Conservation (phyloP, 2,888 invertebrate species). For the Metacarcinus magister region DNA sequence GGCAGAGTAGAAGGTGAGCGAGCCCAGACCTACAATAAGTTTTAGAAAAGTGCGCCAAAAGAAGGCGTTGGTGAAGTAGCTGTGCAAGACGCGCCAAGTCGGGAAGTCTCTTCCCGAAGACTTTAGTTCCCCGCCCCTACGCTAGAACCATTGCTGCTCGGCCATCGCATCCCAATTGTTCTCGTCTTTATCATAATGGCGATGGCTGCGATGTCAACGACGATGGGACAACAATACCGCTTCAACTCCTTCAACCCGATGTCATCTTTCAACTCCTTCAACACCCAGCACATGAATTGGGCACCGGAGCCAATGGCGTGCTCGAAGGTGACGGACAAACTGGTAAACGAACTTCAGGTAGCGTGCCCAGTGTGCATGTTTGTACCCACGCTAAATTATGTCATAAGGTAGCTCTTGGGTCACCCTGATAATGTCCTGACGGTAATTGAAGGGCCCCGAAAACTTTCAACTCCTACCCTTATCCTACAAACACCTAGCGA, state of each 20-base stretch:
- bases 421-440: constrained; percentile 43
- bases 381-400: constrained; percentile 76
- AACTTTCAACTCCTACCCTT: background rate
- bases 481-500: background rate
- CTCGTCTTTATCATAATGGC: constrained; percentile 59
- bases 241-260: constrained; percentile 82
- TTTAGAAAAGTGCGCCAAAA: constrained; percentile 46
- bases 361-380: constrained; percentile 81
- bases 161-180: background rate
- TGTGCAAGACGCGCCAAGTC: constrained; percentile 63
- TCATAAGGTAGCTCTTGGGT: constrained; percentile 67
- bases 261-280: constrained; percentile 82
- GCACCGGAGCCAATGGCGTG: constrained; percentile 81
- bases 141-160: background rate
- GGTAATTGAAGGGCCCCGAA: background rate
- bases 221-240: constrained; percentile 82
- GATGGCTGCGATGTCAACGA: constrained; percentile 79
- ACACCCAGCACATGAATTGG: constrained; percentile 82
- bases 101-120: constrained; percentile 64
- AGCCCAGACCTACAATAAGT: constrained; percentile 56
- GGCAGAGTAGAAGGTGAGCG: constrained; percentile 56
- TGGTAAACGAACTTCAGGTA: constrained; percentile 83
- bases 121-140: constrained; percentile 32
- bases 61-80: constrained; percentile 42
- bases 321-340: constrained; percentile 82